Percentiles rank a stretch among this genome's conserved stretches.
phyloP scores from a whole-genome alignment of 2,888 invertebrate genomes.

The Arrhopalites spinosus region DNA sequence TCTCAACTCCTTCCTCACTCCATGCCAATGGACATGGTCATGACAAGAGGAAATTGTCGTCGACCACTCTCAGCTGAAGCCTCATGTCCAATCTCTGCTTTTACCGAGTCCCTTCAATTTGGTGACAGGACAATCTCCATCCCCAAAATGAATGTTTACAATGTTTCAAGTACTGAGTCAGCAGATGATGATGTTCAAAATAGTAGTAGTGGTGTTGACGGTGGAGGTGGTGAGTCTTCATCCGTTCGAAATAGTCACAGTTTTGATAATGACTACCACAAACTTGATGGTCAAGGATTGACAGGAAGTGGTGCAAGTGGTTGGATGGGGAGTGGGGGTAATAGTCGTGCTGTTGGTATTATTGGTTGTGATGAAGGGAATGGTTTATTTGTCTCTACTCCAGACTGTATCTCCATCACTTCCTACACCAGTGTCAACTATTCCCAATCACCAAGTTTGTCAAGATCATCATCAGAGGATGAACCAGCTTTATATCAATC shows the following conservation, averaged over 20 bases:
- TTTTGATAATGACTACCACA: background rate
- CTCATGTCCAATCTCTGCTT: conserved; percentile 23
- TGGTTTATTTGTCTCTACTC: conserved; percentile 48
- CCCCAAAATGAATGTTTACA: conserved; percentile 20
- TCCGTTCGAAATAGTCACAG: background rate
- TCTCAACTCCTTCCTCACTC: conserved; percentile 61
- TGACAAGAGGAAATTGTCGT: background rate
- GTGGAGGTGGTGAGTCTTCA: background rate
- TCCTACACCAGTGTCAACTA: conserved; percentile 41
- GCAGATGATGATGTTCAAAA: background rate
- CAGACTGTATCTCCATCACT: conserved; percentile 43
- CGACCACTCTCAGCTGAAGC: conserved; percentile 34
- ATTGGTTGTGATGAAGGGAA: conserved; percentile 42
- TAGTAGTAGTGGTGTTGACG: background rate
- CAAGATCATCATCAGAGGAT: conserved; percentile 12
- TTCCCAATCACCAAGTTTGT: conserved; percentile 44
- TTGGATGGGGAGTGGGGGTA: background rate
- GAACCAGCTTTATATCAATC: background rate
- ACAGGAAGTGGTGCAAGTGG: background rate
- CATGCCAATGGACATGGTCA: background rate
- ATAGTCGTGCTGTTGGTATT: conserved; percentile 5
- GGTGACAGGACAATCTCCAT: conserved; percentile 28
- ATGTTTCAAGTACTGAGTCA: conserved; percentile 5
- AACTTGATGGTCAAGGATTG: background rate
- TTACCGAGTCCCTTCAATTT: conserved; percentile 7